A percentile compares a stretch with the other conserved stretches of the same genome.
phyloP scores from a whole-genome alignment of 2,888 invertebrate species.

The Parnassius apollo region DNA sequence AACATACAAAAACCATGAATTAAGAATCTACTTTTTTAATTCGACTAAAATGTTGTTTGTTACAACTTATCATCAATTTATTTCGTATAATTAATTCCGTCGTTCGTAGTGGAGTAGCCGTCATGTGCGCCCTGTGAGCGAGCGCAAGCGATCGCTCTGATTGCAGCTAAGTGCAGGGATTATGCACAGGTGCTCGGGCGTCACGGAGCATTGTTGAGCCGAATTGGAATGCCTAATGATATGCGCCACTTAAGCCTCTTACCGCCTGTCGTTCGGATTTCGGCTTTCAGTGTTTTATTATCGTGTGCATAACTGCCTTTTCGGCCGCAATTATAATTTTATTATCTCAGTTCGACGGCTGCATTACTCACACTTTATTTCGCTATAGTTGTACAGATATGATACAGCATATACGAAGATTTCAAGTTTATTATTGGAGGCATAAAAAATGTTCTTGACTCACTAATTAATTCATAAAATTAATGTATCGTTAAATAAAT shows the following conservation, averaged over 20 bases:
- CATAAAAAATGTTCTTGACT: neutral
- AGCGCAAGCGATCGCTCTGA: conserved; percentile 26
- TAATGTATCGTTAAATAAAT: conserved; percentile 8
- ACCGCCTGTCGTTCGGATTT: conserved; percentile 17
- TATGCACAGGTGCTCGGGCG: conserved; percentile 31
- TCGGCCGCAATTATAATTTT: conserved; percentile 12
- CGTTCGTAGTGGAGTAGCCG: neutral
- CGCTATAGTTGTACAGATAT: conserved; percentile 5
- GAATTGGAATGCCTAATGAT: conserved; percentile 2
- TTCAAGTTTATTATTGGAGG: neutral
- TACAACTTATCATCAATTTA: too few species aligned
- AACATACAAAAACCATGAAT: too few species aligned
- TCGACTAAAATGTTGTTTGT: too few species aligned
- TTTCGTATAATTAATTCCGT: too few species aligned
- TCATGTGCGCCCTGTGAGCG: neutral
- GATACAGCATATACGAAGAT: neutral
- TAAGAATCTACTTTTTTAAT: too few species aligned
- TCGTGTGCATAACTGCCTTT: conserved; percentile 14
- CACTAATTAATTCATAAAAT: neutral
- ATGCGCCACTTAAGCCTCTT: conserved; percentile 27
- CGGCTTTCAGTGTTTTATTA: conserved; percentile 19
- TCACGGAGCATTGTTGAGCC: conserved; percentile 19
- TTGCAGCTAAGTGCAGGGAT: conserved; percentile 34
- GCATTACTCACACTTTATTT: conserved; percentile 1
- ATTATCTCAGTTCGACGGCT: conserved; percentile 7